Conservation (phyloP, 2,797 vertebrate genomes). For the Poeciliopsis presidionis region DNA sequence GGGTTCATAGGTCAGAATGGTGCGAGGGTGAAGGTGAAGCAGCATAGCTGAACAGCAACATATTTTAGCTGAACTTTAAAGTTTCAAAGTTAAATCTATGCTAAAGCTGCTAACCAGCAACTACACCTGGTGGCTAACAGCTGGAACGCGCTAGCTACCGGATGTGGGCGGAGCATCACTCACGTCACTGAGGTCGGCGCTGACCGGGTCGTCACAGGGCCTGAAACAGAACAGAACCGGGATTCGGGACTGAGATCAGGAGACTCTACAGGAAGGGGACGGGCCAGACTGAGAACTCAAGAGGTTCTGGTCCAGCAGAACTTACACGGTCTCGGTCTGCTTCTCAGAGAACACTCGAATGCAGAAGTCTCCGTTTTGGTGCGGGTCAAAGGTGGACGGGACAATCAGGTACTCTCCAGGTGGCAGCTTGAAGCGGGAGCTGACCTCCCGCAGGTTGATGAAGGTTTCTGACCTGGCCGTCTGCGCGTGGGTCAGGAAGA, state of each 20-base stretch:
- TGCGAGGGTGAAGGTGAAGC: neutral
- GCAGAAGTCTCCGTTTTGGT: conserved; percentile 88
- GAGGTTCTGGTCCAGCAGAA: neutral
- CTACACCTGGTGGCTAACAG: neutral
- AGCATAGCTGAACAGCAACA: neutral
- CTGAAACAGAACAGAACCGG: conserved; percentile 47
- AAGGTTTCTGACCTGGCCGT: conserved; percentile 80
- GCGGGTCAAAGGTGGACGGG: conserved; percentile 88
- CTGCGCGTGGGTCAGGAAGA: conserved; percentile 81
- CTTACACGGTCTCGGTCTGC: conserved; percentile 78
- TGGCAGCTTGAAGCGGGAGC: conserved; percentile 80
- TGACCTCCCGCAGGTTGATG: conserved; percentile 87
- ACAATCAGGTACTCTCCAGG: conserved; percentile 87
- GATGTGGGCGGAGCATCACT: conserved; percentile 19
- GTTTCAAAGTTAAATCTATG: neutral
- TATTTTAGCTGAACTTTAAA: neutral
- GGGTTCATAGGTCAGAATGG: neutral
- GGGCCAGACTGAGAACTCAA: neutral
- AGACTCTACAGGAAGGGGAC: no score
- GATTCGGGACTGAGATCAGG: neutral
- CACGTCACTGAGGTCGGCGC: conserved; percentile 73
- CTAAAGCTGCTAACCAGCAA: neutral
- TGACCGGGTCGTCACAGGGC: conserved; percentile 79
- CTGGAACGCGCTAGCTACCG: neutral
- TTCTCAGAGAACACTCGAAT: conserved; percentile 91